phyloP scores from a whole-genome alignment of 2,113 vertebrate genomes.

The Urocitellus parryii region DNA sequence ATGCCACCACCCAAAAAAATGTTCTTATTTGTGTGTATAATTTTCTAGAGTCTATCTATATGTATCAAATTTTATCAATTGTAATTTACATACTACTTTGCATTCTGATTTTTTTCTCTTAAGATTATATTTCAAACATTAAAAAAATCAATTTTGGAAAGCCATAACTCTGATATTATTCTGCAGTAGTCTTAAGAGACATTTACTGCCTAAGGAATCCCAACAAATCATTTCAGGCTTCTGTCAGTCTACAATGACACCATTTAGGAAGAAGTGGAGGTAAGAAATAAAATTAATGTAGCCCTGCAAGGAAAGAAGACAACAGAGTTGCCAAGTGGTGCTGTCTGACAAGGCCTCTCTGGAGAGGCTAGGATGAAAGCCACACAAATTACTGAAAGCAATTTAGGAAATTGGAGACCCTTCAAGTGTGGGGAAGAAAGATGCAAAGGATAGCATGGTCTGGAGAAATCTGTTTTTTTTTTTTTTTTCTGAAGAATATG shows the following conservation, averaged over 20 bases:
- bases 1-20: not conserved
- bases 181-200: not conserved
- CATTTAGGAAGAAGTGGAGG: conserved; percentile 62
- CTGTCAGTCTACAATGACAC: conserved; percentile 64
- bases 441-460: not conserved
- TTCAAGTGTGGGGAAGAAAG: conserved; percentile 51
- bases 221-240: conserved; percentile 49
- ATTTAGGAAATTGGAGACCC: conserved; percentile 54
- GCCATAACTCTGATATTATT: not conserved
- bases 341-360: conserved; percentile 58
- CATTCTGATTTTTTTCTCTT: conserved; percentile 1
- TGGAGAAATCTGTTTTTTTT: not conserved
- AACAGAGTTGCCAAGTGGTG: conserved; percentile 28
- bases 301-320: conserved; percentile 20
- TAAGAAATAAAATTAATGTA: conserved; percentile 60
- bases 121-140: conserved; percentile 38
- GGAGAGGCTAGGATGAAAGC: conserved; percentile 51
- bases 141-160: conserved; percentile 54
- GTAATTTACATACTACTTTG: conserved; percentile 11
- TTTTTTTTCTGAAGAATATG: not conserved
- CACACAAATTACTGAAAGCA: conserved; percentile 59
- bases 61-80: not conserved
- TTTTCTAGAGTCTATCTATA: not conserved
- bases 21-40: not conserved
- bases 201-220: conserved; percentile 46